Base-by-base conservation (phyloP, 2,888 invertebrate genomes). In the Epirrhoe tristata region DNA sequence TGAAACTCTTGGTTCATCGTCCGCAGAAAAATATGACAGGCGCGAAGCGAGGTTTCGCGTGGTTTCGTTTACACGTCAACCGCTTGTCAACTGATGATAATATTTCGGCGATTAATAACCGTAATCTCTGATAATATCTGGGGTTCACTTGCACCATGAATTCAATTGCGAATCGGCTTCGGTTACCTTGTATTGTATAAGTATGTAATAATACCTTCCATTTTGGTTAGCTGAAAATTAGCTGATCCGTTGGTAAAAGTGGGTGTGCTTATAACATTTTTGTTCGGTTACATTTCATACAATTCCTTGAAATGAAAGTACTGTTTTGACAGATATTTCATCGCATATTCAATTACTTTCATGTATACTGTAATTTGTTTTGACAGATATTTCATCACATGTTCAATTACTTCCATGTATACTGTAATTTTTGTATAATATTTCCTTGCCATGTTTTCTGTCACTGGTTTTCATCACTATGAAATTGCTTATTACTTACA, bases 71-170 rank as follows among this genome's bases (percentile, higher is more conserved):
- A 82, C 83, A 82, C 80, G 84, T 83, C 82, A 78, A 74, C 77
- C 74, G 81, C 80, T 81, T 86, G 85, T 87, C 86, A 83, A 72
- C 79, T 73, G 79, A 74, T 75, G 71, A 78, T 82, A 78, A 82
- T 82, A 82, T 86, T 88, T 87, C 73, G 85, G 83, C 78, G 75
- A 80, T 85, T 83, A 83, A 84, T 84, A 87, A 84, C 78, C 72
- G 66, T 71, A 78, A 78, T 79, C 74, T 75, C 64, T 70, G 82
- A 79, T 80, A 75, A 74, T 69, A 50, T 67, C 68, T 73, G 73
- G 32, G 55, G 17, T 1, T 32, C 57, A 12, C 39, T 57, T 52
- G 55, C 55, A 55, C 36, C 61, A 24, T 3, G 55, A 39, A 10
- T 43, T 48, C 6, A 48, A 61, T 8, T 51, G n/a, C 51, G 14